A percentile compares a stretch with the other conserved stretches of the same genome.
Evolutionary conservation across 2,797 vertebrate genomes (phyloP).

Genomic region (Mormyrus proboscirostris): DNA sequence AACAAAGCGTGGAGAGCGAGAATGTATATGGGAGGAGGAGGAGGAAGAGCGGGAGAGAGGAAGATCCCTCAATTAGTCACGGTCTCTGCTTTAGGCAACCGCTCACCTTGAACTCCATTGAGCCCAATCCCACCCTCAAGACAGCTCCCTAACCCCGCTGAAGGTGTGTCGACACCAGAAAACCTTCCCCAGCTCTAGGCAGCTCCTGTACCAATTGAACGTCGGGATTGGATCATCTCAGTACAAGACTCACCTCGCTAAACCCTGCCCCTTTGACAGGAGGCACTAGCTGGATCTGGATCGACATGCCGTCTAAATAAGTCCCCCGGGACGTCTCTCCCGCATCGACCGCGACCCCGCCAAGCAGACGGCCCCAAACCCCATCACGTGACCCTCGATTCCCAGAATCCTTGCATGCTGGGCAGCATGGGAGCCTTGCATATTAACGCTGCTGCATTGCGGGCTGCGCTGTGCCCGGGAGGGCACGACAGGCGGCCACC

Average conservation of each 20-base stretch:
- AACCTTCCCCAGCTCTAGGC: not conserved
- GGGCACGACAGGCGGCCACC: not conserved
- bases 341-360: not conserved
- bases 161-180: not conserved
- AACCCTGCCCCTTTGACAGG: not conserved
- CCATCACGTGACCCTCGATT: not conserved
- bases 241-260: not conserved
- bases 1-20: slow-evolving; percentile 20
- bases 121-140: not conserved
- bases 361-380: not conserved
- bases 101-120: too few relatives aligned
- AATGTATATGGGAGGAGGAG: slow-evolving; percentile 13
- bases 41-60: not conserved
- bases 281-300: not conserved
- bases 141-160: not conserved
- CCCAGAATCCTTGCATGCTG: not conserved
- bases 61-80: not conserved
- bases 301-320: not conserved
- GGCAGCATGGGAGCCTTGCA: slow-evolving; percentile 42
- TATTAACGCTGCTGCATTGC: slow-evolving; percentile 67
- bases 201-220: not conserved
- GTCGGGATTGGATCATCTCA: not conserved
- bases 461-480: slow-evolving; percentile 39
- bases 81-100: too few relatives aligned
- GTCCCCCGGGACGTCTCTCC: not conserved